These are phyloP conservation scores for Trogon surrucura DNA, from an alignment of 2,113 vertebrate genomes.

Conservation along the genomic window DNA sequence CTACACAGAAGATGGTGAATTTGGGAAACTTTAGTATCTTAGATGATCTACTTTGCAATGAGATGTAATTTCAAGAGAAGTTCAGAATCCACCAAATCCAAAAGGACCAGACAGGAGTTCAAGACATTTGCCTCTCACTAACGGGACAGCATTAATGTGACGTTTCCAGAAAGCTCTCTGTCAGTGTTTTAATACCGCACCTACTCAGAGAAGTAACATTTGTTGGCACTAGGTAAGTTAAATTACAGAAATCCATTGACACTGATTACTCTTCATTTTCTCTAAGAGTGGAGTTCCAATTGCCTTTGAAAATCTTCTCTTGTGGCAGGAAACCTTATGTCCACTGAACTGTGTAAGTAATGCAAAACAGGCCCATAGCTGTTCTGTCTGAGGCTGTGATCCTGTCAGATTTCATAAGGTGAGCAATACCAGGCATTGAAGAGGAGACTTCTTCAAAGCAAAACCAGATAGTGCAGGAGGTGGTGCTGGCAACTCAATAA, in stretches of 20 bases:
- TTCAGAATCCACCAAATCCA: background rate
- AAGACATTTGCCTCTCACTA: background rate
- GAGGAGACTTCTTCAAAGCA: conserved; percentile 4
- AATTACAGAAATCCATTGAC: background rate
- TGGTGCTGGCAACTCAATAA: background rate
- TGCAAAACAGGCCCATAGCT: background rate
- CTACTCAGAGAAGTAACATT: background rate
- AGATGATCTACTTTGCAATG: background rate
- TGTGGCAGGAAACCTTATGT: background rate
- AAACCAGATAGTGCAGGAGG: background rate
- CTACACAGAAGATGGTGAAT: background rate
- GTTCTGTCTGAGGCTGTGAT: background rate
- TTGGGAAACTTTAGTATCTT: background rate
- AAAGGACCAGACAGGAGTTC: too few relatives aligned
- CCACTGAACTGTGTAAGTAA: background rate
- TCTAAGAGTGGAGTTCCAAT: background rate
- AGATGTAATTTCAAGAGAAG: background rate
- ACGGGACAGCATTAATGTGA: background rate
- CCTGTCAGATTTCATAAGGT: conserved; percentile 28
- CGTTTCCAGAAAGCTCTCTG: background rate
- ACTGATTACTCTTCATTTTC: background rate
- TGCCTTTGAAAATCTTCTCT: background rate
- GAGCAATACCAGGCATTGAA: background rate
- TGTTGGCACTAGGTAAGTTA: background rate
- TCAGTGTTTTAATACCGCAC: background rate